Evolutionary conservation across 2,797 vertebrate species (phyloP).

Genomic region (Phoebastria nigripes): DNA sequence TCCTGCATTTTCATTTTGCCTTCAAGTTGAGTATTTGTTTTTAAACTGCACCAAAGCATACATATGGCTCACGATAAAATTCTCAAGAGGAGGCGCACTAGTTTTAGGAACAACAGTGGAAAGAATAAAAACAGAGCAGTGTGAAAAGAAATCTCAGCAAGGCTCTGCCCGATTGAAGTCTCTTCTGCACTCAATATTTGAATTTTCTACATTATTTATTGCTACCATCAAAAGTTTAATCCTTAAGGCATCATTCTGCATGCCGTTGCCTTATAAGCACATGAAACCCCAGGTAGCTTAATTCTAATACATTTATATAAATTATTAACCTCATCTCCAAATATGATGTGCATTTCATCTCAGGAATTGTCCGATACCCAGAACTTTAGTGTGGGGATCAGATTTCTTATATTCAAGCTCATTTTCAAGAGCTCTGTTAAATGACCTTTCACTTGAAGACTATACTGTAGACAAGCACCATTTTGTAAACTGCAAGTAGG

Average conservation of each 20-base stretch:
- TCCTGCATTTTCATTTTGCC: background rate
- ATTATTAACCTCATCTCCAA: constrained; percentile 61
- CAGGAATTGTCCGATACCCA: background rate
- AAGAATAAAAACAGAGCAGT: background rate
- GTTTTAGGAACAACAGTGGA: constrained; percentile 1
- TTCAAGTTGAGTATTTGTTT: constrained; percentile 10
- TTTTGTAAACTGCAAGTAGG: background rate
- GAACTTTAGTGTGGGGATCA: background rate
- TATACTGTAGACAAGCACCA: background rate
- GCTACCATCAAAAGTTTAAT: constrained; percentile 34
- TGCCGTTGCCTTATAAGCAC: constrained; percentile 16
- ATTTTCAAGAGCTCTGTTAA: background rate
- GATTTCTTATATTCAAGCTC: background rate
- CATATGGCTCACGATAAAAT: background rate
- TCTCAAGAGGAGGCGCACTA: background rate
- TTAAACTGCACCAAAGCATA: background rate
- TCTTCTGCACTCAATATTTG: background rate
- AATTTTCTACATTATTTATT: constrained; percentile 65
- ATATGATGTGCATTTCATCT: background rate
- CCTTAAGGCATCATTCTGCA: constrained; percentile 28
- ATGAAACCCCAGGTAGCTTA: constrained; percentile 39
- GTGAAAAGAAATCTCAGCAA: constrained; percentile 38
- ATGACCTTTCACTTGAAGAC: constrained; percentile 4
- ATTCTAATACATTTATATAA: constrained; percentile 41
- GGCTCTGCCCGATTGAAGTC: background rate